Percentiles rank a stretch among this genome's conserved stretches.
Conservation (phyloP, 2,797 vertebrate genomes). For the Pangasius djambal region DNA sequence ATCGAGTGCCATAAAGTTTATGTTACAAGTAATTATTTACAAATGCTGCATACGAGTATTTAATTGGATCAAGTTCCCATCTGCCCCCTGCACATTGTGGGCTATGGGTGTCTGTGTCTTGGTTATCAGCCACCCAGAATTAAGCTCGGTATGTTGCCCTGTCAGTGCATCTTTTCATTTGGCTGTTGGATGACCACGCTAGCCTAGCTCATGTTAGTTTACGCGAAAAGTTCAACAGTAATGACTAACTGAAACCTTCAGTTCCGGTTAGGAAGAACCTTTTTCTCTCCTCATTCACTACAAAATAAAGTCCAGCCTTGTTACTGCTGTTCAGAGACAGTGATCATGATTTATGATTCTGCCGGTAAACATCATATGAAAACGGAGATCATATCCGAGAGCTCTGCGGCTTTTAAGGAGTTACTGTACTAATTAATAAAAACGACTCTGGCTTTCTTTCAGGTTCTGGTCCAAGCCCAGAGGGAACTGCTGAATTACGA, state of each 20-base stretch:
- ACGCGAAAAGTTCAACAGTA: background rate
- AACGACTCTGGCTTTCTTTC: conserved; percentile 50
- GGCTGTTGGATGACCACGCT: background rate
- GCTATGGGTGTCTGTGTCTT: background rate
- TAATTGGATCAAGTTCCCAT: no score
- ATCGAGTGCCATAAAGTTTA: background rate
- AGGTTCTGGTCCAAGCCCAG: conserved; percentile 92
- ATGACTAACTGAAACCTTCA: background rate
- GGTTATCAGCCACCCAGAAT: background rate
- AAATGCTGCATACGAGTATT: no score
- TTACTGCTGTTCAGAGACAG: background rate
- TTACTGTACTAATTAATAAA: background rate
- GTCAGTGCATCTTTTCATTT: background rate
- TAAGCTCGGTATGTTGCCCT: background rate
- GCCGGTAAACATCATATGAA: background rate
- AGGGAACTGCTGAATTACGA: conserved; percentile 87
- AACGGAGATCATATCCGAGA: background rate
- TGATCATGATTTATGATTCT: background rate
- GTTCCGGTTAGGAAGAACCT: background rate
- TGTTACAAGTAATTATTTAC: background rate
- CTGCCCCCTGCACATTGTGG: no score
- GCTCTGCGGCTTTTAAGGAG: background rate
- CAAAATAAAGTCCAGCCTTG: background rate
- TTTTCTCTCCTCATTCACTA: background rate
- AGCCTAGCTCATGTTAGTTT: background rate